phyloP scores from a whole-genome alignment of 2,797 vertebrate genomes.

The Poecilia gillii region DNA sequence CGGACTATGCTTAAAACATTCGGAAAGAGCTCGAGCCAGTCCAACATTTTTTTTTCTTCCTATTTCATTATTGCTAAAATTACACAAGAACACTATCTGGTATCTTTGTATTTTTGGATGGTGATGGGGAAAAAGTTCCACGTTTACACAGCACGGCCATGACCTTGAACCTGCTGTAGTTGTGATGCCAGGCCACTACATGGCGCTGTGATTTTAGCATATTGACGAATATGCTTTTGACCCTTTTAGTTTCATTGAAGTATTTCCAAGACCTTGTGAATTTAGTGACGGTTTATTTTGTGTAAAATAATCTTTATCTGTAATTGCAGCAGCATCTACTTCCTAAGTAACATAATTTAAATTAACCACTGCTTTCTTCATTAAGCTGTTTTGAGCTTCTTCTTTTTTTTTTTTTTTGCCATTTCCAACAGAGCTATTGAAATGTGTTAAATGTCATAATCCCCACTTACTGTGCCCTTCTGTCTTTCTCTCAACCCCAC shows the following conservation, averaged over 20 bases:
- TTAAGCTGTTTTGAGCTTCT: not conserved
- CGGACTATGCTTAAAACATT: not conserved
- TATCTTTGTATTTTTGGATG: no score
- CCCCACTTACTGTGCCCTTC: conserved; percentile 11
- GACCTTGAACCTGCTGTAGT: no score
- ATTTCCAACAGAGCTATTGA: conserved; percentile 15
- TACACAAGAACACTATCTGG: no score
- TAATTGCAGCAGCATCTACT: not conserved
- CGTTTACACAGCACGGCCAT: no score
- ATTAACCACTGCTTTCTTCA: not conserved
- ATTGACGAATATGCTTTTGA: no score
- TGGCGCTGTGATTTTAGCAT: no score
- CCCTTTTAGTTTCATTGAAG: not conserved
- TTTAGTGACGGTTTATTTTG: not conserved
- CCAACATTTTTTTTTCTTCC: not conserved
- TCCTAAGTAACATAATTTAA: not conserved
- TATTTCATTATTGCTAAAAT: not conserved
- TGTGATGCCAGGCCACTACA: no score
- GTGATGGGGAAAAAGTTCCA: no score
- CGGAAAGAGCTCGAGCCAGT: not conserved
- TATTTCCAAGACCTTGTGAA: not conserved
- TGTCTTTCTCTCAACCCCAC: conserved; percentile 9
- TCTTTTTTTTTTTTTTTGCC: no score
- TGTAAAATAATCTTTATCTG: not conserved
- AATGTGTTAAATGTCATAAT: conserved; percentile 16